These are phyloP conservation scores for Teleopsis dalmanni DNA, from an alignment of 1,140 invertebrate species.

Conservation along the genomic window DNA sequence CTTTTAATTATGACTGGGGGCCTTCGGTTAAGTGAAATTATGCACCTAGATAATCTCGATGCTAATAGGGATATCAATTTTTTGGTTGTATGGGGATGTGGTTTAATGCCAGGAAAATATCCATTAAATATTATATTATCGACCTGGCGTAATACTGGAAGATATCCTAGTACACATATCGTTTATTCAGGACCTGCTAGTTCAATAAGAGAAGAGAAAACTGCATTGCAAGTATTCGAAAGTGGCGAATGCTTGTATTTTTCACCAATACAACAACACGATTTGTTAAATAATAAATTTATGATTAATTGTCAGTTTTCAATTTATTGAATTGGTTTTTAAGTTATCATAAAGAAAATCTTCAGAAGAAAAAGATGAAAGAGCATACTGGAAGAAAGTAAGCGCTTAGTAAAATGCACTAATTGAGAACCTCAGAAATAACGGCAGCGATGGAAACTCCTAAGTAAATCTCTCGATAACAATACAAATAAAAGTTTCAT, in stretches of 20 bases:
- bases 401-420: no score
- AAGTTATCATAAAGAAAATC: slow-evolving; percentile 18
- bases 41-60: neutral
- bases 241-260: slow-evolving; percentile 15
- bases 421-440: no score
- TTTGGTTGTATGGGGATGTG: slow-evolving; percentile 26
- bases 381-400: neutral
- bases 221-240: slow-evolving; percentile 18
- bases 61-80: slow-evolving; percentile 5
- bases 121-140: slow-evolving; percentile 16
- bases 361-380: neutral
- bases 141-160: slow-evolving; percentile 16
- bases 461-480: no score
- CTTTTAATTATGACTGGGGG: slow-evolving; percentile 27
- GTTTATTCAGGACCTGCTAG: slow-evolving; percentile 19
- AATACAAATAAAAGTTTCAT: no score
- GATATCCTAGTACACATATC: slow-evolving; percentile 17
- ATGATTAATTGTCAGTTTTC: slow-evolving; percentile 16
- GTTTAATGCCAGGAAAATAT: slow-evolving; percentile 12
- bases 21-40: neutral
- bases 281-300: slow-evolving; percentile 4
- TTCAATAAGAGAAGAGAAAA: slow-evolving; percentile 15
- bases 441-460: no score
- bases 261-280: no score
- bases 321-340: slow-evolving; percentile 24